Evolutionary conservation across 1,140 invertebrate genomes (phyloP), one percentile per base, ranked within the genome.

Genomic region (Drosophila nasuta): DNA sequence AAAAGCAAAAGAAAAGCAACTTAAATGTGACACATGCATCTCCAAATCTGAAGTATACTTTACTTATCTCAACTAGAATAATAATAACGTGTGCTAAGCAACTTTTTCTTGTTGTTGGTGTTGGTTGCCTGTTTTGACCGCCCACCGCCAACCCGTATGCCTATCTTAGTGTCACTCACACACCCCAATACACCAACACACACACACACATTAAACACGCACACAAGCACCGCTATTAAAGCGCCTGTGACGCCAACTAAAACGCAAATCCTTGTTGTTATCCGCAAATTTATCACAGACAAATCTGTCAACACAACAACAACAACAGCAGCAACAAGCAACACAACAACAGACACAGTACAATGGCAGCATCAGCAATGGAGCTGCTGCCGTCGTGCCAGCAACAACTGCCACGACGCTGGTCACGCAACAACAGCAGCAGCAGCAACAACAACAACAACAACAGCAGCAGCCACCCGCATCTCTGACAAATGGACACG

Each of bases 201-300:
- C 59, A 38, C 25, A 62, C 10, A 63, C 7, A 52, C 13, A 43
- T 57, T 28, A 52, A 51, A 62, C 52, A 70, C 33, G 49, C 41
- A 81, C 11, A 33, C 17, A 72, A 43, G 54, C 45, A 79, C n/a
- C 67, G 52, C 33, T 52, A 70, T 65, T 51, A 69, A 64, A 67
- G 68, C 52, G 62, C 49, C 56, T 52, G 65, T 63, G 77, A 75
- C 57, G 79, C 71, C 83, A 85, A 88, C 85, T 88, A 89, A 86
- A 88, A 88, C 78, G 80, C 77, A 87, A 91, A 91, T 85, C 82
- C 78, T 91, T 83, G 78, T 91, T 83, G 77, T 90, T 89, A 90
- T 90, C 86, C 81, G 77, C 78, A 90, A 87, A 88, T 91, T 91
- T 91, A 87, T 90, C 90, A 91, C 83, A 91, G 91, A 91, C 90